Conservation (phyloP, 1,140 invertebrate species). For the Drosophila albomicans region DNA sequence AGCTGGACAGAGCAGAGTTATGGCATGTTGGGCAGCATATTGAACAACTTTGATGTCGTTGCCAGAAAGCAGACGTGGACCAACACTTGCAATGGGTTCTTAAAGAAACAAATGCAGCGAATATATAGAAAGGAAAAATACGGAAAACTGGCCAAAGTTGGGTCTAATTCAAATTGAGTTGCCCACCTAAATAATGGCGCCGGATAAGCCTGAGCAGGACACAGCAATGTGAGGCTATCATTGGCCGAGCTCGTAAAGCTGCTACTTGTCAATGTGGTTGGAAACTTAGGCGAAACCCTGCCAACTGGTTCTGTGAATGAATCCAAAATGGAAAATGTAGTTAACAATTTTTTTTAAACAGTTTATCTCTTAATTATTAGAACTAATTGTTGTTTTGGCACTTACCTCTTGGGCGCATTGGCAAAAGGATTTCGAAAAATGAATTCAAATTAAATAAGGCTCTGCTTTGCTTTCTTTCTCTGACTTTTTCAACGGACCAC, state of each 20-base stretch:
- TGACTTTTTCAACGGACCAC: slow-evolving; percentile 56
- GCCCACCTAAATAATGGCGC: slow-evolving; percentile 89
- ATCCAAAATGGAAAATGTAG: slow-evolving; percentile 48
- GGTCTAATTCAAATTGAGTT: slow-evolving; percentile 82
- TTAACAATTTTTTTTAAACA: slow-evolving; percentile 20
- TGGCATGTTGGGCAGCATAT: slow-evolving; percentile 87
- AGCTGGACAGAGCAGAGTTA: slow-evolving; percentile 89
- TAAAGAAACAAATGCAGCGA: slow-evolving; percentile 18
- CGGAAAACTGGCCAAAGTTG: slow-evolving; percentile 57
- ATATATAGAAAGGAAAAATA: neutral
- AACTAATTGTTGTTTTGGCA: slow-evolving; percentile 28
- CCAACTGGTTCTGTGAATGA: slow-evolving; percentile 85
- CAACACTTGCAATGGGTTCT: slow-evolving; percentile 87
- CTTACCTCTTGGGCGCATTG: slow-evolving; percentile 59
- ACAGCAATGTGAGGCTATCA: slow-evolving; percentile 88
- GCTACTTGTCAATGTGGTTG: slow-evolving; percentile 88
- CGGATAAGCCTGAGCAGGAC: slow-evolving; percentile 90
- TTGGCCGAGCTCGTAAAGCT: slow-evolving; percentile 87
- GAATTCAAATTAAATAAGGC: slow-evolving; percentile 19
- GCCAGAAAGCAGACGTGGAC: slow-evolving; percentile 86
- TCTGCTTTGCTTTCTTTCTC: neutral
- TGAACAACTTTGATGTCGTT: slow-evolving; percentile 86
- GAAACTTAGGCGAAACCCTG: slow-evolving; percentile 86
- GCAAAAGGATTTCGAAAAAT: neutral
- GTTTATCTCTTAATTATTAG: slow-evolving; percentile 12